These are phyloP conservation scores for Bhutanitis thaidina DNA, from an alignment of 2,888 invertebrate genomes.

Conservation along the genomic window DNA sequence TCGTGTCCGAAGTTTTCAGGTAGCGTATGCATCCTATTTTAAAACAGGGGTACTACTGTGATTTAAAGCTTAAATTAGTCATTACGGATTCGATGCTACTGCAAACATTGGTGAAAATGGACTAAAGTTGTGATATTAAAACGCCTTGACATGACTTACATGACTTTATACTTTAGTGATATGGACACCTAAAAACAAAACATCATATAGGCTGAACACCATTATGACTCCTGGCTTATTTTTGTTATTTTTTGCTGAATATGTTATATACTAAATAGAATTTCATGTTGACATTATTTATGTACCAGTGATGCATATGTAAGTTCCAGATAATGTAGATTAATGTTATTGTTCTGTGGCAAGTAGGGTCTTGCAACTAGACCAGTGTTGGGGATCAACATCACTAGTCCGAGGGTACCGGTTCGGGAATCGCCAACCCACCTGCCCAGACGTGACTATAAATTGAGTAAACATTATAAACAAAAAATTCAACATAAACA, in stretches of 20 bases:
- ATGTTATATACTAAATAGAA: background rate
- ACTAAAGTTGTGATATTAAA: slow-evolving; percentile 17
- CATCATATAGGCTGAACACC: slow-evolving; percentile 4
- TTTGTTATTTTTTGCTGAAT: background rate
- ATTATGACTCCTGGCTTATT: slow-evolving; percentile 1
- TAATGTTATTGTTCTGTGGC: too few species aligned
- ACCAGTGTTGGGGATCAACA: too few species aligned
- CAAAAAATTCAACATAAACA: too few species aligned
- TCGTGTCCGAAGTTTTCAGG: background rate
- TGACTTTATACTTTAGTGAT: slow-evolving; percentile 17
- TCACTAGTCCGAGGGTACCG: too few species aligned
- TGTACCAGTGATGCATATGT: too few species aligned
- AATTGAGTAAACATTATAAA: too few species aligned
- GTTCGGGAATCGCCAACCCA: too few species aligned
- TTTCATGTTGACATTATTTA: too few species aligned
- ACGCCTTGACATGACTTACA: slow-evolving; percentile 17
- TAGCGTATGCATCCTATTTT: background rate
- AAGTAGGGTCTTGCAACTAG: too few species aligned
- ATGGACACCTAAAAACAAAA: slow-evolving; percentile 17
- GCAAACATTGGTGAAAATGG: slow-evolving; percentile 14
- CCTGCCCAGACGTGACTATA: too few species aligned
- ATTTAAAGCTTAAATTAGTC: slow-evolving; percentile 59
- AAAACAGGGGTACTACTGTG: slow-evolving; percentile 21
- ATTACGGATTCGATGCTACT: slow-evolving; percentile 22
- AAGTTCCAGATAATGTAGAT: too few species aligned